These are phyloP conservation scores for Silvanus unidentatus DNA, from an alignment of 2,888 invertebrate genomes.

Conservation along the genomic window DNA sequence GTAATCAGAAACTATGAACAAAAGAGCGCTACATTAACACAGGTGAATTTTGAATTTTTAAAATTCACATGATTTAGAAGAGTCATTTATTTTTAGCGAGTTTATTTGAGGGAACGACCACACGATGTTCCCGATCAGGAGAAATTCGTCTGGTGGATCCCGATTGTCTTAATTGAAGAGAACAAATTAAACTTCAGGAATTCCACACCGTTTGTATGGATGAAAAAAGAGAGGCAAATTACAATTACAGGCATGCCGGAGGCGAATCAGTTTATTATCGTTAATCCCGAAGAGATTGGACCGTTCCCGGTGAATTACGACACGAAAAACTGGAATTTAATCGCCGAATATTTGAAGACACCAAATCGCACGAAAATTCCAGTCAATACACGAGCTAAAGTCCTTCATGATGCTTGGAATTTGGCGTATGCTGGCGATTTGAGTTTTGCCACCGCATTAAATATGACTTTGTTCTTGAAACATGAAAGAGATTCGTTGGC, in stretches of 20 bases:
- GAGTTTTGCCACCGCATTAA: slow-evolving; percentile 67
- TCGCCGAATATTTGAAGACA: slow-evolving; percentile 59
- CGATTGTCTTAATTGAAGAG: slow-evolving; percentile 57
- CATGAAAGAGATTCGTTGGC: slow-evolving; percentile 69
- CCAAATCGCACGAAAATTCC: slow-evolving; percentile 56
- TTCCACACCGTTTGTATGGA: slow-evolving; percentile 57
- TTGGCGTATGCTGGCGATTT: slow-evolving; percentile 72
- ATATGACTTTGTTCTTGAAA: slow-evolving; percentile 72
- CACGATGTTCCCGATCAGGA: slow-evolving; percentile 66
- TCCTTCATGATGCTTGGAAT: slow-evolving; percentile 74
- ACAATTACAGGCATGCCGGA: slow-evolving; percentile 52
- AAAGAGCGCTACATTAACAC: slow-evolving; percentile 57
- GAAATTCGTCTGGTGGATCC: slow-evolving; percentile 70
- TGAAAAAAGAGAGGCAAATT: slow-evolving; percentile 54
- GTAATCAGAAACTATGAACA: slow-evolving; percentile 62
- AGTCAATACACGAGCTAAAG: slow-evolving; percentile 66
- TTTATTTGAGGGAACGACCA: slow-evolving; percentile 66
- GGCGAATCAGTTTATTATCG: slow-evolving; percentile 62
- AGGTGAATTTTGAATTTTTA: slow-evolving; percentile 55
- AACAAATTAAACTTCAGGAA: slow-evolving; percentile 56
- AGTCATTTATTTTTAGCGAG: slow-evolving; percentile 48
- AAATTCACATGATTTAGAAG: background rate
- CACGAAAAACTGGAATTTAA: slow-evolving; percentile 66
- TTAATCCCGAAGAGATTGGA: slow-evolving; percentile 80
- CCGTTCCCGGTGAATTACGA: slow-evolving; percentile 83